Percentiles rank a stretch among this genome's conserved stretches.
Conservation (phyloP, 1,140 invertebrate genomes). For the Anthonomus grandis region DNA sequence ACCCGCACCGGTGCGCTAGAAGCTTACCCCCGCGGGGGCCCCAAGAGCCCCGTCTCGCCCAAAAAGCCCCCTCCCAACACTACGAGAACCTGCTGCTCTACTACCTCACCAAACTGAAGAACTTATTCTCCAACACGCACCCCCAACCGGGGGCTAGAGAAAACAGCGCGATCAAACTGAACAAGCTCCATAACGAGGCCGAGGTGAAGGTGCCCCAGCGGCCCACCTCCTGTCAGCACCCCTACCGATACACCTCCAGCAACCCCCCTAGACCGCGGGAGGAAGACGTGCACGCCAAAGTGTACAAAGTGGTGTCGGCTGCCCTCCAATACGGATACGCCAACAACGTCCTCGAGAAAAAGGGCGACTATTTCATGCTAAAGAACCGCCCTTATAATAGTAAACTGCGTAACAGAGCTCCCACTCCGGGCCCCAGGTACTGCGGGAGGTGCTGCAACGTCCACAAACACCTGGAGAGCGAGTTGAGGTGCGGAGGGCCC, state of each 20-base stretch:
- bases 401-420: background rate
- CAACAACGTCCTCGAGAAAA: slow-evolving; percentile 24
- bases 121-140: slow-evolving; percentile 11
- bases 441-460: slow-evolving; percentile 9
- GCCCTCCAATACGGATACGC: slow-evolving; percentile 28
- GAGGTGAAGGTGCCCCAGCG: background rate
- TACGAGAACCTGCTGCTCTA: slow-evolving; percentile 24
- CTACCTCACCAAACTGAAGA: slow-evolving; percentile 28
- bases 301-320: slow-evolving; percentile 25
- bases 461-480: background rate
- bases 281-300: slow-evolving; percentile 17
- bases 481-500: too few relatives aligned
- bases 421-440: slow-evolving; percentile 17
- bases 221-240: background rate
- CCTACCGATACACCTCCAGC: slow-evolving; percentile 9
- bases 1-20: too few relatives aligned
- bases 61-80: slow-evolving; percentile 8
- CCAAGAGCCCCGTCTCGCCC: background rate
- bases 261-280: slow-evolving; percentile 1
- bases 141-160: slow-evolving; percentile 1
- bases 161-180: slow-evolving; percentile 18
- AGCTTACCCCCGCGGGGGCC: too few relatives aligned
- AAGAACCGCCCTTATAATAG: slow-evolving; percentile 7
- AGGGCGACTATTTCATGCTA: slow-evolving; percentile 23
- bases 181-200: background rate